Evolutionary conservation across 2,888 invertebrate species (phyloP), one percentile per base, ranked within the genome.

Genomic region (Stratiomys singularior): DNA sequence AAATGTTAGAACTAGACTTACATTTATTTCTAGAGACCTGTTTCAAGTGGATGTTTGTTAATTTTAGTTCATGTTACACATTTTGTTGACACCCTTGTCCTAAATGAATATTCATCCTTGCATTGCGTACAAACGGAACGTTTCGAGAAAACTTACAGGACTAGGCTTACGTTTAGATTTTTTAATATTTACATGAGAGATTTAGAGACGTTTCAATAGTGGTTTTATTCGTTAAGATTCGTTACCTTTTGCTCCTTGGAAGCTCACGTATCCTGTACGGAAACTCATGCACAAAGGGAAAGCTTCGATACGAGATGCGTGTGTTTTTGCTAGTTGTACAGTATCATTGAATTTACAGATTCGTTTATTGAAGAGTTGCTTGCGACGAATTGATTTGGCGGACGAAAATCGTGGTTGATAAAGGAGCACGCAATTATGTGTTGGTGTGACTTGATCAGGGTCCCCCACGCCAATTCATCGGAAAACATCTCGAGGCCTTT

Each of bases 51-150:
- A 18, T 66, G 27, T 66, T 37, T 4, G 66, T 66, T 37, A 37
- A 66, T 66, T 60, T 18, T n/a, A 7, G 30, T 66, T 37, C 37
- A 37, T 37, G 37, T 37, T 37, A 37, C 15, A 37, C 18, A 63
- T n/a, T 28, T 66, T 30, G 37, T 66, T 66, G 37, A 66, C 18
- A 30, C 18, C 37, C 25, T 66, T 66, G 37, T 23, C 37, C 37
- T 66, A 66, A 4, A 37, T 37, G 25, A 15, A n/a, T 3, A 13
- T n/a, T n/a, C n/a, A n/a, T n/a, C n/a, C n/a, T n/a, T n/a, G n/a
- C n/a, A n/a, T 47, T 47, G 37, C 23, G 69, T 69, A 69, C 15
- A 69, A 66, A 69, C 44, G 46, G 69, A 69, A 69, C 69, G 69
- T 69, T 69, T 25, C 23, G n/a, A 69, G 44, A 44, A 67, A 18